A percentile compares a stretch with the other conserved stretches of the same genome.
Evolutionary conservation across 2,113 vertebrate genomes (phyloP).

Genomic region (Anguilla japonica): DNA sequence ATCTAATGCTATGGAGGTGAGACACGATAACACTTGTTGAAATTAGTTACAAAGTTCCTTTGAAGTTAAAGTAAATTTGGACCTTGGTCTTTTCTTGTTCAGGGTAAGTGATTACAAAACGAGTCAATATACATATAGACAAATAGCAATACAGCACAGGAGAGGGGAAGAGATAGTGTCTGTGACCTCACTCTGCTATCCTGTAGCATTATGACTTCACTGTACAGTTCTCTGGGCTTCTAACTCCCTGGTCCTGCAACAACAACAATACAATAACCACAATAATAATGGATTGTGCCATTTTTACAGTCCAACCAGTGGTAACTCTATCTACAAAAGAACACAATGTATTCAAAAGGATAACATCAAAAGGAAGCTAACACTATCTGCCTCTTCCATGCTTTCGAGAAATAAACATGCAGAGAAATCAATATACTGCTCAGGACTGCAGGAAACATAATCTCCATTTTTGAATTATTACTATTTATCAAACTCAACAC

Average conservation of each 20-base stretch:
- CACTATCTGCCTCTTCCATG: slow-evolving; percentile 30
- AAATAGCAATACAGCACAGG: background rate
- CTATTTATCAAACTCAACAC: slow-evolving; percentile 33
- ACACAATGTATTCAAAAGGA: slow-evolving; percentile 24
- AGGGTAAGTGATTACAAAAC: background rate
- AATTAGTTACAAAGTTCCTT: background rate
- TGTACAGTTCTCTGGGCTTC: background rate
- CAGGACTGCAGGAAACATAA: slow-evolving; percentile 32
- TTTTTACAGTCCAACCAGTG: slow-evolving; percentile 29
- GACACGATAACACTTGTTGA: background rate
- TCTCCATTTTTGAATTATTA: slow-evolving; percentile 27
- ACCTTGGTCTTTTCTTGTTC: background rate
- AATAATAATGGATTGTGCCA: slow-evolving; percentile 10
- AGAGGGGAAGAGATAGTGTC: background rate
- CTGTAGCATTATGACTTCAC: background rate
- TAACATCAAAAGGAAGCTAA: slow-evolving; percentile 37
- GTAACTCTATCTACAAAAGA: slow-evolving; percentile 11
- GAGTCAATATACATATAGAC: background rate
- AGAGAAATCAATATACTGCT: slow-evolving; percentile 38
- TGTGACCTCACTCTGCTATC: background rate
- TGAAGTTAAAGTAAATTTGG: background rate
- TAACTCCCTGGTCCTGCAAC: background rate
- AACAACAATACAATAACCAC: background rate
- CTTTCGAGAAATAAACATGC: slow-evolving; percentile 37
- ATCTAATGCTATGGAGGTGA: background rate